Base-by-base conservation (phyloP, 2,888 invertebrate species). In the Ichneumoninae sp. region DNA sequence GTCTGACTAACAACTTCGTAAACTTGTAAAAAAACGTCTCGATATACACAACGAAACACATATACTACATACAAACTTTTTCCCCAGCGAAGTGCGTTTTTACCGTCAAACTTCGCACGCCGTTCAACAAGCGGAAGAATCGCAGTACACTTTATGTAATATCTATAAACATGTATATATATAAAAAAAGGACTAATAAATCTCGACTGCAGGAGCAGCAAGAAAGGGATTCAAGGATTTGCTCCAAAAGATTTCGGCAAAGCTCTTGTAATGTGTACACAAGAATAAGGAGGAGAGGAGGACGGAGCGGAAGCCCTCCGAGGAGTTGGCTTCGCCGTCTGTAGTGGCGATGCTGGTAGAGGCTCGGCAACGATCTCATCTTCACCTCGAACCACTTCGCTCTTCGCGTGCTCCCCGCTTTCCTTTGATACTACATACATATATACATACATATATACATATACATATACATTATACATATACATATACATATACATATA, bases 301-400 rank as follows among this genome's bases (percentile, higher is more conserved):
- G 68, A 33, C 6, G n/a, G 65, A 30, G 68, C 52, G 30, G 77
- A 76, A 71, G 81, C 63, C 70, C 65, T 76, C 75, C 33, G 69
- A 47, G 63, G 3, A 33, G 57, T 60, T 30, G 26, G 30, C 57
- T n/a, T 71, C 66, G 73, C 36, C 30, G 68, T 78, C 73, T 83
- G 63, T 65, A 75, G 36, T 36, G 60, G 63, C 71, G 83, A 83
- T 83, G 85, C 85, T 79, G 81, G 83, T 87, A 86, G 63, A 63
- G 19, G 82, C 75, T 44, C 54, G 52, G 74, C 83, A 87, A 81
- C 85, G 86, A 85, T 83, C 86, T 83, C 87, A 83, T 86, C 83
- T 84, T 50, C 65, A 50, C 66, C 83, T 80, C 76, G 66, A 79
- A 69, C 70, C 84, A 76, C 85, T 80, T 78, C 60, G 85, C 83